Conservation (phyloP, 1,140 invertebrate species). For the Leptinotarsa undecemlineata region DNA sequence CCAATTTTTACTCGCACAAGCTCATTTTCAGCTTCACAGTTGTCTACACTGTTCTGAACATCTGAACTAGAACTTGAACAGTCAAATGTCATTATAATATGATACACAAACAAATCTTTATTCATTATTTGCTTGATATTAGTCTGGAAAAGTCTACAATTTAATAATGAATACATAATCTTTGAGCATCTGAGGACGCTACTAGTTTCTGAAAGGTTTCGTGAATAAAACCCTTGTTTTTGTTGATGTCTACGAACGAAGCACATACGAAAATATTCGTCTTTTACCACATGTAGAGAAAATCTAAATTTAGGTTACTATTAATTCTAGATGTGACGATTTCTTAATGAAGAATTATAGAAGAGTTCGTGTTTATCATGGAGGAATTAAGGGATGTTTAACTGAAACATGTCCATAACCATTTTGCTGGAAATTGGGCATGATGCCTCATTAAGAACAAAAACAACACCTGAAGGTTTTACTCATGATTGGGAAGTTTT, state of each 20-base stretch:
- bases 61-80: neutral
- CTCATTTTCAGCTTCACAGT: too few relatives aligned
- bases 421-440: constrained; percentile 93
- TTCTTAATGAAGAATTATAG: constrained; percentile 28
- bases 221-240: neutral
- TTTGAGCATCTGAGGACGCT: neutral
- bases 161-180: neutral
- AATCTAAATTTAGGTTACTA: constrained; percentile 42
- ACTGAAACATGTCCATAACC: constrained; percentile 68
- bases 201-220: neutral
- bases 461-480: constrained; percentile 83
- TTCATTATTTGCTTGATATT: neutral
- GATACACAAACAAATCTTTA: constrained; percentile 8
- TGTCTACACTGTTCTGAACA: neutral
- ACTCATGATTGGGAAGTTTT: constrained; percentile 99
- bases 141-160: neutral
- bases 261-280: neutral
- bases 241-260: neutral
- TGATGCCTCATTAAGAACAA: constrained; percentile 75
- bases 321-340: constrained; percentile 14
- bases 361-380: constrained; percentile 33
- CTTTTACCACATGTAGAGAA: constrained; percentile 35
- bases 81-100: neutral
- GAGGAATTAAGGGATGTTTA: constrained; percentile 33
- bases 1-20: too few relatives aligned